phyloP scores from a whole-genome alignment of 2,888 invertebrate species.

The Ochropacha duplaris region DNA sequence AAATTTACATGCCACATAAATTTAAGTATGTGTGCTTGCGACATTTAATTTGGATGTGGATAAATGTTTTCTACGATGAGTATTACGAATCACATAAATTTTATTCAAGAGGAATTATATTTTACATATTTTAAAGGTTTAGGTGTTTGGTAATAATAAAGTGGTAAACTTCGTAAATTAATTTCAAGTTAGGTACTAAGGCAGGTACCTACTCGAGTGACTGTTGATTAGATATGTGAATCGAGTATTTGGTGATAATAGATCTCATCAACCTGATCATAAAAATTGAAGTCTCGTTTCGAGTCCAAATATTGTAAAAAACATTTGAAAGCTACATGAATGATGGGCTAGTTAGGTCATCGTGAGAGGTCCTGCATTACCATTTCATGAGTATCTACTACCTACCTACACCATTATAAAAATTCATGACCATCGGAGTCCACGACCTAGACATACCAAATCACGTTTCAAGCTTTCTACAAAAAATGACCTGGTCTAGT shows the following conservation, averaged over 20 bases:
- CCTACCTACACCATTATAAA: constrained; percentile 14
- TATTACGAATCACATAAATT: neutral
- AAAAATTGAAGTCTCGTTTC: too few species aligned
- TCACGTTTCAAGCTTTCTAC: constrained; percentile 50
- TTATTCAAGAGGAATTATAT: neutral
- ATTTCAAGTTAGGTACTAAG: too few species aligned
- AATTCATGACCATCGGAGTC: constrained; percentile 23
- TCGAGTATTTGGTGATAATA: too few species aligned
- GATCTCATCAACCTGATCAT: too few species aligned
- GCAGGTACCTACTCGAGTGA: too few species aligned
- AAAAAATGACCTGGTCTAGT: constrained; percentile 58
- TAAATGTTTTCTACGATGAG: neutral
- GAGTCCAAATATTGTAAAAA: too few species aligned
- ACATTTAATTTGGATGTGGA: neutral
- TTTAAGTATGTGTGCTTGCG: neutral
- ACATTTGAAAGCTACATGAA: too few species aligned
- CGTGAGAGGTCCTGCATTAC: too few species aligned
- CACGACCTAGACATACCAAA: constrained; percentile 50
- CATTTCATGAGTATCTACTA: neutral
- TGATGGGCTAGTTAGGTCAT: too few species aligned
- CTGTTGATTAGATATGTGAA: too few species aligned
- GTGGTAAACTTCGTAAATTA: neutral
- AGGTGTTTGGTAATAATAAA: neutral
- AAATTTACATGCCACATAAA: constrained; percentile 29
- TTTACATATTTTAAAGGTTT: neutral